Evolutionary conservation across 2,797 vertebrate genomes (phyloP).

Genomic region (Lepus townsendii): DNA sequence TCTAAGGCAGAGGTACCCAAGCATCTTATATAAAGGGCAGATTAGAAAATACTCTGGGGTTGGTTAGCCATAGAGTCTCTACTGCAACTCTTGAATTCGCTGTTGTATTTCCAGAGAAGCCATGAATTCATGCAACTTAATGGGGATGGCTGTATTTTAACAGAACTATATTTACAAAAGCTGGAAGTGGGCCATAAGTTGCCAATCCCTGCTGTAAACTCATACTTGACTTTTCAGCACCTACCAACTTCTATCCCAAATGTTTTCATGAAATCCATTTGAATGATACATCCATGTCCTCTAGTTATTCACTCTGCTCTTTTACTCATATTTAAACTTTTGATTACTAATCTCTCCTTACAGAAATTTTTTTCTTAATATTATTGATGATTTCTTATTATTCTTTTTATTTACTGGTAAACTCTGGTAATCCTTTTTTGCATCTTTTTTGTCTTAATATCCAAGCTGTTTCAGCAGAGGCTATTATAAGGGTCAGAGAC

Average conservation of each 20-base stretch:
- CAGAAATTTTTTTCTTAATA: constrained; percentile 1
- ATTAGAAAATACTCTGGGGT: constrained; percentile 45
- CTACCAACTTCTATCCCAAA: neutral
- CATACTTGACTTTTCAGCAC: neutral
- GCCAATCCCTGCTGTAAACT: neutral
- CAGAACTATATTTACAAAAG: constrained; percentile 51
- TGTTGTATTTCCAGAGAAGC: neutral
- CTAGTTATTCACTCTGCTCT: constrained; percentile 2
- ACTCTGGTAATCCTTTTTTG: neutral
- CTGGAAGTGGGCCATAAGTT: neutral
- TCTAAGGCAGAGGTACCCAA: neutral
- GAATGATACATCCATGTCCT: neutral
- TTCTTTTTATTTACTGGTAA: neutral
- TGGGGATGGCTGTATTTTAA: neutral
- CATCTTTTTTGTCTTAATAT: constrained; percentile 1
- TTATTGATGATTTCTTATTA: neutral
- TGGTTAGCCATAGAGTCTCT: neutral
- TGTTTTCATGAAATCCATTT: constrained; percentile 27
- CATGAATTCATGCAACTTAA: neutral
- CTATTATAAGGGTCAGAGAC: neutral
- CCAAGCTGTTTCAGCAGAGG: neutral
- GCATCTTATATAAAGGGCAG: neutral
- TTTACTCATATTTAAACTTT: constrained; percentile 27
- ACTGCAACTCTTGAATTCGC: neutral
- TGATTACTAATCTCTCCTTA: constrained; percentile 23